These are phyloP conservation scores for Drosophila borborema DNA, from an alignment of 2,888 invertebrate species.

Conservation along the genomic window DNA sequence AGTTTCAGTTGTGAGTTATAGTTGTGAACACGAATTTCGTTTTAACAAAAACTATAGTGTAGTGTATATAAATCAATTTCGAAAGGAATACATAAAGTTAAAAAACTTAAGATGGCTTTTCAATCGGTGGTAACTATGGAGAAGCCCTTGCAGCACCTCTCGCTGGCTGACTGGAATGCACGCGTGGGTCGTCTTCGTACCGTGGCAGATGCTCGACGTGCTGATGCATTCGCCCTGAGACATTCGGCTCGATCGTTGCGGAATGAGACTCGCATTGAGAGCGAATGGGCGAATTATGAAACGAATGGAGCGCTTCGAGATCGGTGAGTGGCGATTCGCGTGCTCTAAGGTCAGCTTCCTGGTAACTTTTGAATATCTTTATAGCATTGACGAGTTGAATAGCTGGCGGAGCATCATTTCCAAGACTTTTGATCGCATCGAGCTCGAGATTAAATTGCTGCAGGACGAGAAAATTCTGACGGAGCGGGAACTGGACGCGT, in stretches of 20 bases:
- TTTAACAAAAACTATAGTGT: constrained; percentile 3
- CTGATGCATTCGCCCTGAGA: constrained; percentile 90
- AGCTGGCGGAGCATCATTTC: constrained; percentile 87
- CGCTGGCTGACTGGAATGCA: constrained; percentile 91
- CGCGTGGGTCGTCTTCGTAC: constrained; percentile 90
- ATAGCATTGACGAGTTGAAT: constrained; percentile 86
- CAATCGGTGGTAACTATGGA: constrained; percentile 87
- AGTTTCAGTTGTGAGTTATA: constrained; percentile 32
- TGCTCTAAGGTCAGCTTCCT: no score
- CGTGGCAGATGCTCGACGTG: constrained; percentile 88
- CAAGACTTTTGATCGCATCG: constrained; percentile 87
- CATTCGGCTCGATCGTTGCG: constrained; percentile 90
- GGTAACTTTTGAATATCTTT: background rate
- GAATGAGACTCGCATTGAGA: constrained; percentile 91
- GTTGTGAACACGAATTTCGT: constrained; percentile 19
- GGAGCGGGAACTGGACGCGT: constrained; percentile 90
- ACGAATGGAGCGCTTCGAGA: constrained; percentile 91
- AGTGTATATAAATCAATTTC: background rate
- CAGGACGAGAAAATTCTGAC: constrained; percentile 91
- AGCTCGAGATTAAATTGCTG: constrained; percentile 88
- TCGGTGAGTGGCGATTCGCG: constrained; percentile 82
- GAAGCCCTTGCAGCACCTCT: constrained; percentile 90
- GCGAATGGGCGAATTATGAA: constrained; percentile 92
- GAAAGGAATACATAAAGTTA: background rate
- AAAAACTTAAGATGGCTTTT: constrained; percentile 72